Evolutionary conservation across 2,797 vertebrate species (phyloP).

Genomic region (Typhlichthys eigenmanni): DNA sequence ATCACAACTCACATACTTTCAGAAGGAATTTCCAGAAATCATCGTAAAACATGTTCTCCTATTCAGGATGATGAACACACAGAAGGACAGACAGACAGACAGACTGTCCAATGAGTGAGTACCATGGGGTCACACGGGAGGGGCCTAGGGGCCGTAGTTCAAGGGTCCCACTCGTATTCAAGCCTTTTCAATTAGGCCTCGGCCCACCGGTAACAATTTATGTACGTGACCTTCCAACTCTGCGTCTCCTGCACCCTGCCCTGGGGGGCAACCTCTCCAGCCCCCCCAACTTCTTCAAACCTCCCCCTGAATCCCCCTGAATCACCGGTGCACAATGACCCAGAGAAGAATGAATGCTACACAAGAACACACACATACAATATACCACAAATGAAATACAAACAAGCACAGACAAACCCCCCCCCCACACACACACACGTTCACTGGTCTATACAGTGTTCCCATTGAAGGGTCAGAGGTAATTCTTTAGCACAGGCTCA

Average conservation of each 20-base stretch:
- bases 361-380: not conserved
- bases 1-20: not conserved
- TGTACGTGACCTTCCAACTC: constrained; percentile 79
- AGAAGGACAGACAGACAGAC: constrained; percentile 42
- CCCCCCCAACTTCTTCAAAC: constrained; percentile 66
- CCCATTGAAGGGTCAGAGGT: constrained; percentile 84
- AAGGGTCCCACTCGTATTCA: constrained; percentile 68
- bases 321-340: constrained; percentile 54
- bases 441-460: constrained; percentile 58
- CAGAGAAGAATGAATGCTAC: not conserved
- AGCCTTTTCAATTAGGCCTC: constrained; percentile 78
- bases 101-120: constrained; percentile 60
- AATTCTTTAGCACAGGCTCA: constrained; percentile 84
- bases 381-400: not conserved
- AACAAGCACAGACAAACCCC: constrained; percentile 38
- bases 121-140: constrained; percentile 57
- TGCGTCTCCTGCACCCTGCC: constrained; percentile 60
- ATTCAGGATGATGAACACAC: constrained; percentile 28
- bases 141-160: constrained; percentile 62
- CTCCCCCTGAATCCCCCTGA: constrained; percentile 60
- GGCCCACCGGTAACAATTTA: constrained; percentile 72
- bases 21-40: not conserved
- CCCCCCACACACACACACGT: constrained; percentile 42
- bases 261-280: constrained; percentile 57
- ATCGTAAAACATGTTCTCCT: constrained; percentile 10